Evolutionary conservation across 2,888 invertebrate species (phyloP).

Genomic region (Dioctria rufipes): DNA sequence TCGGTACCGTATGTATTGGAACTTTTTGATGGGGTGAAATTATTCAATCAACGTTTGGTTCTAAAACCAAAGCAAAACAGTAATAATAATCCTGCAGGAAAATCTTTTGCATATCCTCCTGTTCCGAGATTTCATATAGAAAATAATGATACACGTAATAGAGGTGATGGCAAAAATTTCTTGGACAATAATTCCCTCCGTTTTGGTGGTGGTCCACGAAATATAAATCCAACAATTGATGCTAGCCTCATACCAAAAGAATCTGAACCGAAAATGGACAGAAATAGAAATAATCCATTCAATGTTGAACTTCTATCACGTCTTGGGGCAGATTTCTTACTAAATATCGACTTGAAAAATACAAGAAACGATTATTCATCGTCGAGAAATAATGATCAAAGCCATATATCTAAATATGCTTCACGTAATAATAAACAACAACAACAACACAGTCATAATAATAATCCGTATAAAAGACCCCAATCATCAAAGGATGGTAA

Average conservation of each 20-base stretch:
- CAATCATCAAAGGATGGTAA: not conserved
- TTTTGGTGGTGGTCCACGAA: not conserved
- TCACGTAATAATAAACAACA: not conserved
- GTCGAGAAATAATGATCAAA: not conserved
- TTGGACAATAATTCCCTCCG: not conserved
- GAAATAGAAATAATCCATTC: constrained; percentile 2
- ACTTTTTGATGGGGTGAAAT: constrained; percentile 79
- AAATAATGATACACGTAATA: not conserved
- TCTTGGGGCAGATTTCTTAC: not conserved
- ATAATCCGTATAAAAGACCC: constrained; percentile 8
- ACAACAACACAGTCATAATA: not conserved
- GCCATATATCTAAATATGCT: not conserved
- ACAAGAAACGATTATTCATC: not conserved
- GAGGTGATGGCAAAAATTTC: not conserved
- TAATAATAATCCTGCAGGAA: not conserved
- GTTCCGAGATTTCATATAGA: not conserved
- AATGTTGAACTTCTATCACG: constrained; percentile 3
- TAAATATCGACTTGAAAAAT: not conserved
- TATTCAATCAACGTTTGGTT: constrained; percentile 77
- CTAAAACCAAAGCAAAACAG: constrained; percentile 66
- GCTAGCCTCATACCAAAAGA: not conserved
- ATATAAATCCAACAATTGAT: not conserved
- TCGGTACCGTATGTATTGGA: constrained; percentile 85
- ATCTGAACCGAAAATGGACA: not conserved
- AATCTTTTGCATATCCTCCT: not conserved